Evolutionary conservation across 2,888 invertebrate species (phyloP).

Genomic region (Anagyrus pseudococci): DNA sequence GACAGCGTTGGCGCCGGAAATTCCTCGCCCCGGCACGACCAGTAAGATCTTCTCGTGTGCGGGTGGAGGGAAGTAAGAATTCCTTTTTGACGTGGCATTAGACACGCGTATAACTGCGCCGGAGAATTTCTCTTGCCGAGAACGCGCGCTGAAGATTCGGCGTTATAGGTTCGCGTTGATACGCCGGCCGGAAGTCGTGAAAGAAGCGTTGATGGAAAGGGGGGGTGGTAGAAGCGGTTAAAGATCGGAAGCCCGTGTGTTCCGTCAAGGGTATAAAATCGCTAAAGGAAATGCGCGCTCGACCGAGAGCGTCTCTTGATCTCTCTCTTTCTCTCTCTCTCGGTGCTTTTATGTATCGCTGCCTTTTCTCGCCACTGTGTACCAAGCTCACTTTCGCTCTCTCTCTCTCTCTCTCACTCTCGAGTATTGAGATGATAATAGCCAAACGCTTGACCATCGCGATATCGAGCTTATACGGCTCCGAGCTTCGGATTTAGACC

Average conservation of each 20-base stretch:
- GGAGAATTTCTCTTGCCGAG: background rate
- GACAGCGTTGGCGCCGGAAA: background rate
- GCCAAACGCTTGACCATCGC: too few species aligned
- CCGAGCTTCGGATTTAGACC: too few species aligned
- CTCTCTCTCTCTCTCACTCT: background rate
- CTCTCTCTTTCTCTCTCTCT: too few species aligned
- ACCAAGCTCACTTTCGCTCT: background rate
- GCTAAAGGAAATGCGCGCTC: constrained; percentile 60
- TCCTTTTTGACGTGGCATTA: constrained; percentile 22
- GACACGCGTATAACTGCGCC: constrained; percentile 4
- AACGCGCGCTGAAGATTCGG: constrained; percentile 1
- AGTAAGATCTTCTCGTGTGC: background rate
- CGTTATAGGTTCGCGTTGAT: background rate
- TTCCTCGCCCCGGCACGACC: background rate
- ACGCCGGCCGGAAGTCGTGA: background rate
- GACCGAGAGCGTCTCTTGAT: constrained; percentile 48
- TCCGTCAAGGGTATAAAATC: constrained; percentile 49
- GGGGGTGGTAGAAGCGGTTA: too few species aligned
- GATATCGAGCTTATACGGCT: too few species aligned
- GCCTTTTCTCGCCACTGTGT: background rate
- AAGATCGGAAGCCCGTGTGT: constrained; percentile 30
- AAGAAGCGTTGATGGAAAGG: too few species aligned
- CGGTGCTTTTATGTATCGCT: too few species aligned
- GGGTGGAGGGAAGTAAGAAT: background rate
- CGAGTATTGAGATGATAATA: background rate